Base-by-base conservation (phyloP, 2,113 vertebrate species). In the Megaceryle maxima region DNA sequence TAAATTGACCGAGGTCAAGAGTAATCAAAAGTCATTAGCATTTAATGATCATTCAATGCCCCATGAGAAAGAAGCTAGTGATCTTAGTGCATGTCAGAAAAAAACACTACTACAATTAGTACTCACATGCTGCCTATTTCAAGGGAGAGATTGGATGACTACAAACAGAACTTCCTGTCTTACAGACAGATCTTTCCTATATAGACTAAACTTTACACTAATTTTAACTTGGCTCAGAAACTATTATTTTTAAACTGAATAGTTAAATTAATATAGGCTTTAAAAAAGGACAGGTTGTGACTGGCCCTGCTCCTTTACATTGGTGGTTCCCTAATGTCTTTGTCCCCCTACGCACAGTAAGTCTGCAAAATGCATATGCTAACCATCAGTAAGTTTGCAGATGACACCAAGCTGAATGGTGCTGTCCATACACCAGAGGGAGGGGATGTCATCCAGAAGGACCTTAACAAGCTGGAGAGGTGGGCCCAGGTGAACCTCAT, bases 1-100 rank as follows among this genome's bases (percentile, higher is more conserved):
- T 85, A 95, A 97, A 96, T 96, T 97, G 95, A 94, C 87, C 35
- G 56, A 96, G 96, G 96, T 97, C 96, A 97, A 76, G 81, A 60
- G 94, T 95, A 97, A 97, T 97, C 96, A 97, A 94, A 96, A 96
- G 96, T 97, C 94, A 97, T 97, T 97, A 97, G 96, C 96, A 97
- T 95, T 94, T 97, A 96, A 97, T 94, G 96, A 95, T 97, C 24
- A 2, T 85, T 82, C 41, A 4, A 83, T 94, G 94, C 88, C 91
- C 91, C 74, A 37, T 92, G 91, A 96, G 91, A 95, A 94, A 84
- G 90, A 92, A 91, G 53, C 88, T 26, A 92, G 83, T 84, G 92
- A 96, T 96, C 92, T 66, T n/a, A 7, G 31, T 22, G 44, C 62
- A 89, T 83, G 88, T 72, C 86, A 90, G 86, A 84, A 90, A 95